These are phyloP conservation scores for Oryzias dopingdopingensis DNA, from an alignment of 2,797 vertebrate species.

Conservation along the genomic window DNA sequence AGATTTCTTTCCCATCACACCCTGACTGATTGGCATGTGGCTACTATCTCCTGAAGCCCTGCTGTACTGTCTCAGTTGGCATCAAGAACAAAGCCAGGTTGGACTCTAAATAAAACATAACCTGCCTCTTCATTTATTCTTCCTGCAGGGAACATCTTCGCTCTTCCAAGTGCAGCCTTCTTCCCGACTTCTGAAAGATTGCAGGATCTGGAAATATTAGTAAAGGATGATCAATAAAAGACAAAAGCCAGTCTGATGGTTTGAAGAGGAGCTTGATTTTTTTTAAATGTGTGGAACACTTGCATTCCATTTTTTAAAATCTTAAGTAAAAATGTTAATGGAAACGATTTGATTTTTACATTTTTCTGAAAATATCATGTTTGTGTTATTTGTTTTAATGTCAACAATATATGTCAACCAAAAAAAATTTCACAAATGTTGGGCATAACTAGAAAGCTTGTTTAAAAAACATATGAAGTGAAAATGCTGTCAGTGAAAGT, in stretches of 20 bases:
- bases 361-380: too few species aligned
- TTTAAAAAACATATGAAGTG: too few species aligned
- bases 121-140: constrained; percentile 57
- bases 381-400: too few species aligned
- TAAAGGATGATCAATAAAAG: constrained; percentile 22
- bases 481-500: too few species aligned
- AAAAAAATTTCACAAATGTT: too few species aligned
- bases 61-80: constrained; percentile 7
- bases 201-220: constrained; percentile 37
- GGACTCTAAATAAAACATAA: constrained; percentile 77
- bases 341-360: too few species aligned
- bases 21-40: background rate
- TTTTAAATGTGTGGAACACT: too few species aligned
- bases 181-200: constrained; percentile 46
- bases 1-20: background rate
- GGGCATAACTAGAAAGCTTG: too few species aligned
- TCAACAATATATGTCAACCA: too few species aligned
- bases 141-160: constrained; percentile 61
- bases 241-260: constrained; percentile 3
- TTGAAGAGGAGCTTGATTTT: too few species aligned
- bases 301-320: too few species aligned
- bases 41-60: constrained; percentile 63
- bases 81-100: constrained; percentile 71
- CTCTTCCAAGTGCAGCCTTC: constrained; percentile 60
- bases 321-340: too few species aligned